phyloP scores from a whole-genome alignment of 2,113 vertebrate genomes.

The Orientallactaga bullata region DNA sequence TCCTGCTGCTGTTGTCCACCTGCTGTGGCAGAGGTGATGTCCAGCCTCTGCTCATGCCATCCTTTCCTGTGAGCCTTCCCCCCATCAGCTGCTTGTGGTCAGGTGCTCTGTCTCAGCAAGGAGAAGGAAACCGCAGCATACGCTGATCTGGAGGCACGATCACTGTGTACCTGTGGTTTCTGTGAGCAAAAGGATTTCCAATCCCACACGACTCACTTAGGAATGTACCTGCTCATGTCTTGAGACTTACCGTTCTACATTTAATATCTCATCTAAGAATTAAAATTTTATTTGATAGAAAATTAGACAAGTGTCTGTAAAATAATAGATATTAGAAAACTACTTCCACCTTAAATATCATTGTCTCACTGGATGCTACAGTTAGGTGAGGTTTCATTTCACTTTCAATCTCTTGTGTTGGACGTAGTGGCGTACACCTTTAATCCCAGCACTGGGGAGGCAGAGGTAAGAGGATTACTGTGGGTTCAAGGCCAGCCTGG shows the following conservation, averaged over 20 bases:
- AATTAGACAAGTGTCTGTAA: conserved; percentile 1
- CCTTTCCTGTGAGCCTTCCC: too few species aligned
- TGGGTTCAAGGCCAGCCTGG: too few species aligned
- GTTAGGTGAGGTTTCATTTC: background rate
- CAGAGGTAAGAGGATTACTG: too few species aligned
- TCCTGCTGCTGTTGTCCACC: too few species aligned
- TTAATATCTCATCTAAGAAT: conserved; percentile 46
- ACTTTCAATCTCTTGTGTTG: background rate
- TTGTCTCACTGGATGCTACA: background rate
- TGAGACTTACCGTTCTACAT: background rate
- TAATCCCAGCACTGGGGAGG: too few species aligned
- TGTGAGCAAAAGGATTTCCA: conserved; percentile 6
- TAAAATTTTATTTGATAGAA: conserved; percentile 45
- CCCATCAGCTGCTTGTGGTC: too few species aligned
- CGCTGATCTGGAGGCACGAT: background rate
- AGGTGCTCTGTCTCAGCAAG: too few species aligned
- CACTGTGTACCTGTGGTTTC: background rate
- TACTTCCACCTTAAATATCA: background rate
- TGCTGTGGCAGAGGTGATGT: too few species aligned
- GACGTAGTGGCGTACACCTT: too few species aligned
- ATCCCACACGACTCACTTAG: conserved; percentile 10
- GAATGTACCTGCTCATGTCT: conserved; percentile 12
- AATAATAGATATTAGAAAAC: conserved; percentile 43
- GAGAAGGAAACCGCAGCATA: too few species aligned
- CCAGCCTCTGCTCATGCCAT: too few species aligned